A percentile compares a stretch with the other conserved stretches of the same genome.
phyloP scores from a whole-genome alignment of 2,113 vertebrate species.

The Benitochromis conjunctus region DNA sequence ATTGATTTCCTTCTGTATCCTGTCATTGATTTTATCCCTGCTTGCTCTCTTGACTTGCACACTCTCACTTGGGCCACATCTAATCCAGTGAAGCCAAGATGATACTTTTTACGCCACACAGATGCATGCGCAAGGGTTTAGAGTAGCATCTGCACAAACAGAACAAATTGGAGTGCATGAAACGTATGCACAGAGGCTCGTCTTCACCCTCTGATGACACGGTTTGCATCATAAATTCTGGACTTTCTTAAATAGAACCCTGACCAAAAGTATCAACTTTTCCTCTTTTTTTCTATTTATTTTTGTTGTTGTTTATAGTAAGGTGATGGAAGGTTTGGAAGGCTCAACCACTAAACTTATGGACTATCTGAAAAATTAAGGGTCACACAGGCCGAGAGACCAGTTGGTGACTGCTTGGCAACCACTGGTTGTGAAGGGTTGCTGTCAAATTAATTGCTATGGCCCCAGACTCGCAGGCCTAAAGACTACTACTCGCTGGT shows the following conservation, averaged over 20 bases:
- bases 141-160: not conserved
- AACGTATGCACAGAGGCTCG: not conserved
- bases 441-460: not conserved
- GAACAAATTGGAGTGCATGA: not conserved
- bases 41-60: not conserved
- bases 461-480: not conserved
- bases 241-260: not conserved
- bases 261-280: not conserved
- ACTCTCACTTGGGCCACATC: not conserved
- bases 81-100: not conserved
- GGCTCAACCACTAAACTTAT: not conserved
- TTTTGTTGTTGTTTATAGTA: not conserved
- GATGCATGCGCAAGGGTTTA: not conserved
- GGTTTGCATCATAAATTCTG: not conserved
- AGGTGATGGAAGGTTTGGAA: not conserved
- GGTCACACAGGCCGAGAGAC: not conserved
- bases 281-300: not conserved
- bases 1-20: conserved; percentile 27
- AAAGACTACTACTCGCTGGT: not conserved
- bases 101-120: not conserved
- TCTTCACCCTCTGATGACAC: not conserved
- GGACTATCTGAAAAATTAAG: not conserved
- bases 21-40: conserved; percentile 31
- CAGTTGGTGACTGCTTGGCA: not conserved
- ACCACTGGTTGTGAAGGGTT: not conserved